phyloP scores from a whole-genome alignment of 2,888 invertebrate genomes.

The Synanthedon myopaeformis region DNA sequence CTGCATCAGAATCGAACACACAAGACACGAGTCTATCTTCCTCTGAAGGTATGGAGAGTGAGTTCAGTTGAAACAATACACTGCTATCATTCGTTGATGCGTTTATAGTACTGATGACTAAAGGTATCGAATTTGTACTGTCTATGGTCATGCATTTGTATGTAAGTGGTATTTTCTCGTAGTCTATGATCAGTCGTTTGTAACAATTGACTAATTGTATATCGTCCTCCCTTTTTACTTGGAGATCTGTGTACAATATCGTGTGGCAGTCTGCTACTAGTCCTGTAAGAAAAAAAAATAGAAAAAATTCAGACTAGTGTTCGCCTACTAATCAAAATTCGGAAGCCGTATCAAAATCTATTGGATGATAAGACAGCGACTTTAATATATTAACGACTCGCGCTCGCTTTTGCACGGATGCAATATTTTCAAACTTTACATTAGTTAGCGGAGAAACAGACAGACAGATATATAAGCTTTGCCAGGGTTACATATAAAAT shows the following conservation, averaged over 20 bases:
- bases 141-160: constrained; percentile 67
- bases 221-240: constrained; percentile 59
- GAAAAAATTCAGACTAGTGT: background rate
- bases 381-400: too few species aligned
- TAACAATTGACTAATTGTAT: constrained; percentile 45
- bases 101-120: constrained; percentile 50
- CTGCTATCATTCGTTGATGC: constrained; percentile 24
- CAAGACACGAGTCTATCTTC: constrained; percentile 58
- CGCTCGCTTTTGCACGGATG: background rate
- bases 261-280: constrained; percentile 76
- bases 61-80: constrained; percentile 56
- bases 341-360: too few species aligned
- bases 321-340: background rate
- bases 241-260: constrained; percentile 73
- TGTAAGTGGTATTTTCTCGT: constrained; percentile 28
- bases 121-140: constrained; percentile 30
- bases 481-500: too few species aligned
- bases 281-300: constrained; percentile 62
- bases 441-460: too few species aligned
- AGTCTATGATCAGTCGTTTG: constrained; percentile 27
- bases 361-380: too few species aligned
- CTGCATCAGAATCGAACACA: constrained; percentile 45
- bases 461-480: too few species aligned
- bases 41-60: constrained; percentile 64
- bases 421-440: too few species aligned